Conservation (phyloP, 1,140 invertebrate species). For the Andricus grossulariae region DNA sequence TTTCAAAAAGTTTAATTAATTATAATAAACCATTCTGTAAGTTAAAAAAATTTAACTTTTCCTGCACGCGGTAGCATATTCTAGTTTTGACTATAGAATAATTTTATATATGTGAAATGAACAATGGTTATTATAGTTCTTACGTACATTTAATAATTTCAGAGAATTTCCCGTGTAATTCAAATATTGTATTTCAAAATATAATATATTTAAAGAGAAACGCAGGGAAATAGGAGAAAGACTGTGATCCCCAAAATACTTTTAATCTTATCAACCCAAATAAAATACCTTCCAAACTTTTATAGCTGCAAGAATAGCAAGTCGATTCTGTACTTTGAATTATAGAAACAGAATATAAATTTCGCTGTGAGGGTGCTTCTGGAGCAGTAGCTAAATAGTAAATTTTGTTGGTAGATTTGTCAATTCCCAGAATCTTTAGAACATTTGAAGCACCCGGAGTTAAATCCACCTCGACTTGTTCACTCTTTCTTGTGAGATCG, state of each 20-base stretch:
- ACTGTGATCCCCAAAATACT: background rate
- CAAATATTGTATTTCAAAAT: too few species aligned
- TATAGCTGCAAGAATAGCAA: conserved; percentile 70
- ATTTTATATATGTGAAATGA: too few species aligned
- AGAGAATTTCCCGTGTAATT: too few species aligned
- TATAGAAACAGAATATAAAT: conserved; percentile 74
- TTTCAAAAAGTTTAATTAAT: too few species aligned
- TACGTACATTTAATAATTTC: too few species aligned
- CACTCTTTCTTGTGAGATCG: background rate
- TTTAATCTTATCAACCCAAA: background rate
- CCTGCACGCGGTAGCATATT: too few species aligned
- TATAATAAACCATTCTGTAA: too few species aligned
- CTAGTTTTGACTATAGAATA: too few species aligned
- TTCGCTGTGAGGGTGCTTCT: conserved; percentile 71
- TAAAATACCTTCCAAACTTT: conserved; percentile 69
- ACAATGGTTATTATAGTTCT: too few species aligned
- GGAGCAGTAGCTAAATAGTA: conserved; percentile 76
- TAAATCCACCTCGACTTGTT: conserved; percentile 59
- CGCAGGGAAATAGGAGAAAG: too few species aligned
- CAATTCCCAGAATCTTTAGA: conserved; percentile 72
- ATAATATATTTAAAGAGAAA: too few species aligned
- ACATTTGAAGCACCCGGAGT: conserved; percentile 73
- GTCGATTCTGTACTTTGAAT: conserved; percentile 58
- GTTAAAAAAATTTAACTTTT: background rate
- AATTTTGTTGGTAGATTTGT: conserved; percentile 64